Evolutionary conservation across 2,888 invertebrate species (phyloP).

Genomic region (Terebella lapidaria): DNA sequence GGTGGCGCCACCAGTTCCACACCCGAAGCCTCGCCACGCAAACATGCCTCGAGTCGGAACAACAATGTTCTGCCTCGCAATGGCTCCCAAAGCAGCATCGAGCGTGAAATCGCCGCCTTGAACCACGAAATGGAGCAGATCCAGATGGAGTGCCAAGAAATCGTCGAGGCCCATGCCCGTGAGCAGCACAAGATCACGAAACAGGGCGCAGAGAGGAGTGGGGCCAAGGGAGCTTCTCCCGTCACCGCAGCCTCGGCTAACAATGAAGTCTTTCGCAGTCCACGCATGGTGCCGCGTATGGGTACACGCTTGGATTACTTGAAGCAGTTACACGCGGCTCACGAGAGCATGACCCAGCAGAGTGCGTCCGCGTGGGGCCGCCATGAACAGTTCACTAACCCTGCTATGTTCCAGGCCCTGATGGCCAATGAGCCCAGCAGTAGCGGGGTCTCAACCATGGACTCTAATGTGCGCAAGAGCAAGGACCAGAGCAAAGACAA

Average conservation of each 20-base stretch:
- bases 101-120: slow-evolving; percentile 59
- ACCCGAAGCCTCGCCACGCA: not conserved
- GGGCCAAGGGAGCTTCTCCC: slow-evolving; percentile 20
- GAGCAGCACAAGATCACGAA: slow-evolving; percentile 18
- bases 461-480: not conserved
- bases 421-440: not conserved
- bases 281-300: slow-evolving; percentile 46
- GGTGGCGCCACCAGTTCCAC: not conserved
- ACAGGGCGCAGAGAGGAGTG: not conserved
- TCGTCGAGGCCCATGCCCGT: slow-evolving; percentile 50
- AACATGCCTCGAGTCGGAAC: not conserved
- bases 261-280: slow-evolving; percentile 7
- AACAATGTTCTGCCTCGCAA: slow-evolving; percentile 19
- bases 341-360: not conserved
- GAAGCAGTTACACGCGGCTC: slow-evolving; percentile 6
- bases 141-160: slow-evolving; percentile 57
- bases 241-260: slow-evolving; percentile 8
- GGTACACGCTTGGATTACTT: slow-evolving; percentile 43
- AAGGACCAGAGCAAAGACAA: not conserved
- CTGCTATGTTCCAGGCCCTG: not conserved
- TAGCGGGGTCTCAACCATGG: not conserved
- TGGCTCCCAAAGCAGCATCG: slow-evolving; percentile 51
- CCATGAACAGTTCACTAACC: not conserved
- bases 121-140: slow-evolving; percentile 62
- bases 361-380: not conserved